Conservation (phyloP, 1,140 invertebrate genomes). For the Chrysopa pallens region DNA sequence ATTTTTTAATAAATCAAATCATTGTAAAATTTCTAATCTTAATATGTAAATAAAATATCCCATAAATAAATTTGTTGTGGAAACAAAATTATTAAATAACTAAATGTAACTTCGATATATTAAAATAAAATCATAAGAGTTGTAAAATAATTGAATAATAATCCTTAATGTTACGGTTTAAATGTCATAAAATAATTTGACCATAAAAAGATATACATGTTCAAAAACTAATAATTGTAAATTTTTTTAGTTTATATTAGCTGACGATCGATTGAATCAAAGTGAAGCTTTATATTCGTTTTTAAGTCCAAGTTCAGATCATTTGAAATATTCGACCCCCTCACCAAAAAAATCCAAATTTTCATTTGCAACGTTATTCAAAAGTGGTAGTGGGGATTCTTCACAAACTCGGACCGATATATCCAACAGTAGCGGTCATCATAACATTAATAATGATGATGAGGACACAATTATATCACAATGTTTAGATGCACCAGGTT, state of each 20-base stretch:
- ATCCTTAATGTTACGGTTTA: too few species aligned
- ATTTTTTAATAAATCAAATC: slow-evolving; percentile 1
- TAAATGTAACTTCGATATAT: too few species aligned
- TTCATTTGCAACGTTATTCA: slow-evolving; percentile 69
- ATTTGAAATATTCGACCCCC: slow-evolving; percentile 56
- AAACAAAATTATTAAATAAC: too few species aligned
- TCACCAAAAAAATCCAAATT: slow-evolving; percentile 68
- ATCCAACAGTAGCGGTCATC: slow-evolving; percentile 1
- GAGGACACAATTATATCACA: slow-evolving; percentile 58
- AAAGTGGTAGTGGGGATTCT: slow-evolving; percentile 31
- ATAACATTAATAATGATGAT: slow-evolving; percentile 25
- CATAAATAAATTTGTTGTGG: too few species aligned
- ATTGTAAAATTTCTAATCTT: background rate
- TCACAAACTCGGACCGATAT: slow-evolving; percentile 21
- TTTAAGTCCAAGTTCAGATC: slow-evolving; percentile 74
- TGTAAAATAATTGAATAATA: too few species aligned
- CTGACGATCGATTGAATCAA: slow-evolving; percentile 70
- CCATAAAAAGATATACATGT: too few species aligned
- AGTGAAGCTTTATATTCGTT: slow-evolving; percentile 79
- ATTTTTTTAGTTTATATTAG: slow-evolving; percentile 52
- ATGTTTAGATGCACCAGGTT: slow-evolving; percentile 38
- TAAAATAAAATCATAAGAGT: too few species aligned
- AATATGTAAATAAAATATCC: too few species aligned
- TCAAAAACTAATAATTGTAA: background rate
- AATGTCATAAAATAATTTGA: too few species aligned